Evolutionary conservation across 2,797 vertebrate genomes (phyloP).

Genomic region (Spizella passerina): DNA sequence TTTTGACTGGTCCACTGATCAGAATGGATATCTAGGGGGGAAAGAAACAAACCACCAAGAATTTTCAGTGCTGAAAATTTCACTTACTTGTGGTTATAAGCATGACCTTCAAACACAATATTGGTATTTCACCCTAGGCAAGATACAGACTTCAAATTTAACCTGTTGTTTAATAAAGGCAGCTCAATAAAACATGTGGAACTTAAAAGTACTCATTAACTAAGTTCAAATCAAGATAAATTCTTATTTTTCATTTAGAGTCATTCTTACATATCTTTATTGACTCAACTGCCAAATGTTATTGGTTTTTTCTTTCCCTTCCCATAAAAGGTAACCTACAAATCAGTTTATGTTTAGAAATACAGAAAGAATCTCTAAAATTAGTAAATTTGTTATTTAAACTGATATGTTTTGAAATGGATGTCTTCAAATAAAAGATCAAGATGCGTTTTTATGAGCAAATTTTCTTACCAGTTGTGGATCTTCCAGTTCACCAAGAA

Average conservation of each 20-base stretch:
- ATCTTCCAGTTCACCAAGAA: background rate
- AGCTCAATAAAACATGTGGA: background rate
- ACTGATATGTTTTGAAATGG: background rate
- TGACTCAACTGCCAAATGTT: background rate
- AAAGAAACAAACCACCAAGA: background rate
- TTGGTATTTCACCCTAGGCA: background rate
- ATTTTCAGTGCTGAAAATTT: background rate
- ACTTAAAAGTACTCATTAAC: background rate
- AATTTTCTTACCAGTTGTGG: background rate
- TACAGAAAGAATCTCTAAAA: background rate
- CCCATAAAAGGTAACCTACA: background rate
- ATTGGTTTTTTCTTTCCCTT: background rate
- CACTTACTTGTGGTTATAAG: fast-evolving
- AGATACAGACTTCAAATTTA: background rate
- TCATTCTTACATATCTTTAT: background rate
- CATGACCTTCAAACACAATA: background rate
- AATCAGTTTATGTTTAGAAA: background rate
- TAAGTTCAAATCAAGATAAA: background rate
- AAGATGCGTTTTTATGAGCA: background rate
- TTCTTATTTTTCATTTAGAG: background rate
- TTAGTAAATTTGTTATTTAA: background rate
- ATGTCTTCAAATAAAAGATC: background rate
- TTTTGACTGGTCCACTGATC: constrained; percentile 1
- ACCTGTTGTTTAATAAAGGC: background rate
- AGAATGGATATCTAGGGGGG: constrained; percentile 17